These are phyloP conservation scores for Marronus borbonicus DNA, from an alignment of 2,888 invertebrate genomes.

Conservation along the genomic window DNA sequence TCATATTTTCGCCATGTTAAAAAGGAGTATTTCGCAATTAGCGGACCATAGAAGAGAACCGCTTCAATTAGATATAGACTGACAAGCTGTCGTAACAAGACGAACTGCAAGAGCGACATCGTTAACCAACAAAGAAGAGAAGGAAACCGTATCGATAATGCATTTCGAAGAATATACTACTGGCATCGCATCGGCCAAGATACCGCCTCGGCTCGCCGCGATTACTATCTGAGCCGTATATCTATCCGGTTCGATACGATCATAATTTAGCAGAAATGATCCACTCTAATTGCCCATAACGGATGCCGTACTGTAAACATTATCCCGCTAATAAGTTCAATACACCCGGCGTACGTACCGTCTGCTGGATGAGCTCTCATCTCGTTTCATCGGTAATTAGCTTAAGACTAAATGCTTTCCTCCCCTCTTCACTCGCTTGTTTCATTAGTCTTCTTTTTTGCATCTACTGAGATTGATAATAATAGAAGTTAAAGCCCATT, in stretches of 20 bases:
- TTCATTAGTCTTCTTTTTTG: too few relatives aligned
- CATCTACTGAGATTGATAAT: too few relatives aligned
- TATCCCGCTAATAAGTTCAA: constrained; percentile 41
- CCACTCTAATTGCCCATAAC: constrained; percentile 44
- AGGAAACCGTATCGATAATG: constrained; percentile 3
- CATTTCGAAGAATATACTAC: constrained; percentile 2
- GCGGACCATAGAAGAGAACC: neutral
- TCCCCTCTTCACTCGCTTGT: too few relatives aligned
- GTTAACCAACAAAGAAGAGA: neutral
- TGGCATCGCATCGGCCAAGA: neutral
- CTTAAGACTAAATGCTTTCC: neutral
- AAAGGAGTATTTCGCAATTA: neutral
- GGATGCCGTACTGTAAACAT: constrained; percentile 33
- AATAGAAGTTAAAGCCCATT: too few relatives aligned
- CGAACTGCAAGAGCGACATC: neutral
- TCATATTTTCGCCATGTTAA: neutral
- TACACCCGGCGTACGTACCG: constrained; percentile 20
- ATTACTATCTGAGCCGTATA: constrained; percentile 17
- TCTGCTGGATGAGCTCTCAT: neutral
- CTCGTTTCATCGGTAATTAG: neutral
- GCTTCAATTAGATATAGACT: neutral
- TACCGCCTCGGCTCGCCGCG: neutral
- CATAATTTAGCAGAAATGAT: constrained; percentile 44
- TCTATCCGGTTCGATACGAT: constrained; percentile 22
- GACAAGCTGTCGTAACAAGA: neutral